Evolutionary conservation across 2,888 invertebrate genomes (phyloP), one percentile per base, ranked within the genome.

Genomic region (Proisotoma minuta): DNA sequence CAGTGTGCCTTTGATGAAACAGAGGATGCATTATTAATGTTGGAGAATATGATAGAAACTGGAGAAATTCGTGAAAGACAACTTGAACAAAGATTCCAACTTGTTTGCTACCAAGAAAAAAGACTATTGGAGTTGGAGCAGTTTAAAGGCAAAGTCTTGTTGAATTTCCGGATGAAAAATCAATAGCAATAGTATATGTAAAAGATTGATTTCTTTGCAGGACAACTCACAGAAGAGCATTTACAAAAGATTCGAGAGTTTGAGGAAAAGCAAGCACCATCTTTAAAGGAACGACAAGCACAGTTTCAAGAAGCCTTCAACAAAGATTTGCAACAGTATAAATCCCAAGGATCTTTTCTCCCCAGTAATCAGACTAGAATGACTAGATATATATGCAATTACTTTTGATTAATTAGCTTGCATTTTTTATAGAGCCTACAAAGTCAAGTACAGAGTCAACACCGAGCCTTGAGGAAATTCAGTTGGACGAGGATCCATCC

Each of bases 231-330:
- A 10, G 77, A 77, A 3, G 81, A 85, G 54, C 84, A 87, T 74
- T 79, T 82, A 10, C 78, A 82, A 34, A 82, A 82, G 75, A 79
- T 86, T 1, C 75, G 78, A n/a, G 78, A 80, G 28, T 79, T 80
- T 65, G 87, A 87, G 74, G 75, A 79, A 26, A 80, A 80, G 53
- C 80, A 84, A 61, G 80, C 82, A 59, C 78, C 79, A 68, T 76
- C 82, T 5, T 78, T 85, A 71, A 81, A 82, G 71, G 87, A 87
- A 75, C 79, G 87, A 29, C 86, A 87, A 73, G 83, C 83, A 63
- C 84, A 84, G 1, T 87, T 87, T 73, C 84, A 85, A 71, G 84
- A 85, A 75, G 87, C 84, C 12, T 88, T 88, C 74, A 83, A 84
- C 75, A 82, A 81, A 72, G 87, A 88, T 76, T 76, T 88, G 68